Evolutionary conservation across 2,113 vertebrate genomes (phyloP).

Genomic region (Poeciliopsis prolifica): DNA sequence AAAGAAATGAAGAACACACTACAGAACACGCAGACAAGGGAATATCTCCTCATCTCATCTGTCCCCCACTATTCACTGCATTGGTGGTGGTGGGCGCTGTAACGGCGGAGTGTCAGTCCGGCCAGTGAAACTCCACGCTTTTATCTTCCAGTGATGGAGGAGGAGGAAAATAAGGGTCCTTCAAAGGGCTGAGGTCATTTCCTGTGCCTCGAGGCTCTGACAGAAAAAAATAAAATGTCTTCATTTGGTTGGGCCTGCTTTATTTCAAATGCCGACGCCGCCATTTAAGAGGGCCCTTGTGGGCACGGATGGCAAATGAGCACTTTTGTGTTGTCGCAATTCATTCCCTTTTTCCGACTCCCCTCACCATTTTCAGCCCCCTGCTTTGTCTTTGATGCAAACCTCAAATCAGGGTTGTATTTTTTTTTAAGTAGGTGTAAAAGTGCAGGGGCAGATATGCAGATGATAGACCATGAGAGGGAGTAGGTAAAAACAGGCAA

Average conservation of each 20-base stretch:
- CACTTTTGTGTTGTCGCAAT: slow-evolving; percentile 67
- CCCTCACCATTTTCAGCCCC: slow-evolving; percentile 38
- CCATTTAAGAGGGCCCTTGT: slow-evolving; percentile 69
- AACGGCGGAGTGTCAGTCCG: slow-evolving; percentile 58
- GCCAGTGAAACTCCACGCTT: slow-evolving; percentile 76
- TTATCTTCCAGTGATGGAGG: slow-evolving; percentile 78
- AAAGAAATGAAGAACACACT: slow-evolving; percentile 50
- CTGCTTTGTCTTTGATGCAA: slow-evolving; percentile 45
- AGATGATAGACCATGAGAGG: slow-evolving; percentile 23
- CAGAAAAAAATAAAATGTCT: slow-evolving; percentile 81
- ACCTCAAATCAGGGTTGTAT: slow-evolving; percentile 59
- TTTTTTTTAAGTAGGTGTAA: slow-evolving; percentile 48
- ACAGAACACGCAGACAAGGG: slow-evolving; percentile 55
- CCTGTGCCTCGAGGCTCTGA: slow-evolving; percentile 84
- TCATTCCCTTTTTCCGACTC: slow-evolving; percentile 51
- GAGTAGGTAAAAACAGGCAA: slow-evolving; percentile 10
- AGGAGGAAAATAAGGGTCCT: slow-evolving; percentile 86
- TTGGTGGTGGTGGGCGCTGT: slow-evolving; percentile 51
- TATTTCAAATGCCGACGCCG: slow-evolving; percentile 81
- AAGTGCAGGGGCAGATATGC: slow-evolving; percentile 32
- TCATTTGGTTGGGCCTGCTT: slow-evolving; percentile 83
- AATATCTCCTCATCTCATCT: slow-evolving; percentile 86
- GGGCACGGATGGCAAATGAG: slow-evolving; percentile 66
- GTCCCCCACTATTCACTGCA: slow-evolving; percentile 83
- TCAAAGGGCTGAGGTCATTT: slow-evolving; percentile 88